Evolutionary conservation across 2,888 invertebrate species (phyloP), one percentile per base, ranked within the genome.

Genomic region (Willowsia nigromaculata): DNA sequence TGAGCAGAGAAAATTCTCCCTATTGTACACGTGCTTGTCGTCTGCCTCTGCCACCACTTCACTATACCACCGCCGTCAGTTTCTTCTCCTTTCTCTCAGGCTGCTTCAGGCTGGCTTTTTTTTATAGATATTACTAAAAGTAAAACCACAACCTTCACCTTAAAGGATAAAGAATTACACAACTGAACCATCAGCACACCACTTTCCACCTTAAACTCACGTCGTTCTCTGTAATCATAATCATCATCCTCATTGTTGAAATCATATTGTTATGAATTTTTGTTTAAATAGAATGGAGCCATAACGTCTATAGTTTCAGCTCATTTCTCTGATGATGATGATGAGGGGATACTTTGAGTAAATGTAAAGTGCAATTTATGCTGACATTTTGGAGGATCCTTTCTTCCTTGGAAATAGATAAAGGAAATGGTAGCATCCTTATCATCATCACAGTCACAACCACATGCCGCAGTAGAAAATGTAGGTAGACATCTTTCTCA

Each of bases 301-400:
- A 18, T 18, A 43, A 43, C 13, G 62, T n/a, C 0, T 40, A 37
- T 37, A 59, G 37, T 37, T n/a, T 68, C 37, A n/a, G 13, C 37
- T 68, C 68, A 68, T 68, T 68, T 37, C 18, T 13, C 68, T 68
- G 68, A n/a, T 68, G 68, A 33, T 33, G 68, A 59, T 59, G 4
- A 25, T 59, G 59, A n/a, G 62, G n/a, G 33, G 30, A n/a, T 68
- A 33, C 6, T 37, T 33, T 33, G 18, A 68, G 37, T 68, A 68
- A 68, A 68, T 68, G 68, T 68, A 68, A 33, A 68, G 33, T 68
- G 68, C 33, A 68, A 37, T 68, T 68, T 68, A 37, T 68, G 68
- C 13, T 37, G 68, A 68, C 68, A 9, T 37, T 62, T 68, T 68
- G n/a, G 18, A 68, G 68, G 30, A 33, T n/a, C 33, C 15, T 40